A percentile compares a stretch with the other conserved stretches of the same genome.
Evolutionary conservation across 2,113 vertebrate genomes (phyloP).

Genomic region (Charina bottae): DNA sequence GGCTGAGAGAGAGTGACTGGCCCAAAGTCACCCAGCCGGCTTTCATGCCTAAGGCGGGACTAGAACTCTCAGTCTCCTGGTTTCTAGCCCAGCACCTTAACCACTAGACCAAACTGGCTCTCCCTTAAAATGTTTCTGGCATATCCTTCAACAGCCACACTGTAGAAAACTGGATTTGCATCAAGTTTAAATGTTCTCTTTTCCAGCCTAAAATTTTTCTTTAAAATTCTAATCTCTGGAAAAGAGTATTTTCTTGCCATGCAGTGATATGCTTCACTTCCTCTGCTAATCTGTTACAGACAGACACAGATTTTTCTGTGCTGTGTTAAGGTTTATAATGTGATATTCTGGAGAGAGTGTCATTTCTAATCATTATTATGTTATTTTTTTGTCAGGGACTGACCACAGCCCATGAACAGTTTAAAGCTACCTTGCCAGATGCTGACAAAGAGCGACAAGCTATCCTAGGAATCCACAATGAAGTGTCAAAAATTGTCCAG

Average conservation of each 20-base stretch:
- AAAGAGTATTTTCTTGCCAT: not conserved
- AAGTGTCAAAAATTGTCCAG: constrained; percentile 96
- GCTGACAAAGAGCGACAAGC: constrained; percentile 95
- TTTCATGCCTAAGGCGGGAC: no score
- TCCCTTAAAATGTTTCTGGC: not conserved
- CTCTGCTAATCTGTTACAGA: not conserved
- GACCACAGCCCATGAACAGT: constrained; percentile 96
- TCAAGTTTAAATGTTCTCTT: not conserved
- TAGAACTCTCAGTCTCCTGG: no score
- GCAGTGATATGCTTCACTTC: not conserved
- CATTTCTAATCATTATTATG: constrained; percentile 7
- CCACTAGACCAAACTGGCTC: no score
- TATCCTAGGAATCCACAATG: constrained; percentile 97
- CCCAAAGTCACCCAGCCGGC: no score
- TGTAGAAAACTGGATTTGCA: not conserved
- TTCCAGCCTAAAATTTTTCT: not conserved
- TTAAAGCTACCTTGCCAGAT: constrained; percentile 96
- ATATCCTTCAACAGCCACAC: not conserved
- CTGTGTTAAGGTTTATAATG: not conserved
- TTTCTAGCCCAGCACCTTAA: no score
- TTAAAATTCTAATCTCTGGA: not conserved
- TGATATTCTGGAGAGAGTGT: not conserved
- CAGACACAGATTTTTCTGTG: constrained; percentile 14
- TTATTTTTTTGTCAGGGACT: constrained; percentile 80
- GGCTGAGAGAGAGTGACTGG: no score